Evolutionary conservation across 2,113 vertebrate species (phyloP), one percentile per base, ranked within the genome.

Genomic region (Sander lucioperca): DNA sequence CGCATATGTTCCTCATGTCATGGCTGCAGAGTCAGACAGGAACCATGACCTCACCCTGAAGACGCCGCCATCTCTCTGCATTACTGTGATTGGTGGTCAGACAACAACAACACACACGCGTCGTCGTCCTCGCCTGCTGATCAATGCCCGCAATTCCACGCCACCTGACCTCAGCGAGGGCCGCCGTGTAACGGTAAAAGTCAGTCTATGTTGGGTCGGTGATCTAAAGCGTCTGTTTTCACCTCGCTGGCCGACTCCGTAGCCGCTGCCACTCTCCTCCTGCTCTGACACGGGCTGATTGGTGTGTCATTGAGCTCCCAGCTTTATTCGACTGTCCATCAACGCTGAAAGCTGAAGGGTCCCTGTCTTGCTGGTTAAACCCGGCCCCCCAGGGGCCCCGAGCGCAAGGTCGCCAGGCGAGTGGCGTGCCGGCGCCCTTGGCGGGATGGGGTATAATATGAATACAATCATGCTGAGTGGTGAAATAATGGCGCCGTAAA

Each of bases 391-490:
- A 1, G 77, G 68, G 68, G 65, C 70, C 80, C 66, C 67, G 3
- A 77, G 47, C 54, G 8, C 92, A 93, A 93, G 93, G 94, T 93
- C 91, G 86, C 64, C 77, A 67, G 71, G 76, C 69, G 56, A 72
- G 85, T 3, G 75, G 76, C 54, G 62, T 64, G 80, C 65, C 25
- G 18, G 57, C 59, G 81, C 92, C 93, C 94, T 95, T 94, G 94
- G 80, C 21, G 76, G 70, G 88, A 89, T 89, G 84, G 84, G 82
- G 76, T 89, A 84, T 94, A 94, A 94, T 95, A 92, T 89, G 91
- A 95, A 95, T 94, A 94, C 89, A 94, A 94, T 95, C 94, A 94
- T 92, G 90, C 91, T 88, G 91, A 93, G 93, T 90, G 92, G 82
- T 53, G 89, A 92, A 94, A 94, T 95, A 94, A 95, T 92, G 90